A percentile compares a stretch with the other conserved stretches of the same genome.
Evolutionary conservation across 2,797 vertebrate genomes (phyloP).

Genomic region (Graptemys geographica): DNA sequence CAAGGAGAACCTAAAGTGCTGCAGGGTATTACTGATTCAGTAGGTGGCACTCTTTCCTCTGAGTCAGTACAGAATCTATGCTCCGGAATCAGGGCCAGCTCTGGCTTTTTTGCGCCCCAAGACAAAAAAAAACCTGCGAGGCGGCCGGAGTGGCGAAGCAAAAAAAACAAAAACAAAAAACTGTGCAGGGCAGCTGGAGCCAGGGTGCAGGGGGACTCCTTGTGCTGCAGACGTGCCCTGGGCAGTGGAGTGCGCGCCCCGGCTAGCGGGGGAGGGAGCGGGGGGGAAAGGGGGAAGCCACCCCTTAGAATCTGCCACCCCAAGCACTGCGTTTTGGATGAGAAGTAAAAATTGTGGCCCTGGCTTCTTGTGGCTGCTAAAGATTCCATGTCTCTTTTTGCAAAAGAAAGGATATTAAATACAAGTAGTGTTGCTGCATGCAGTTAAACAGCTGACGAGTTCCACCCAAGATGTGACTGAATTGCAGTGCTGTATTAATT

Average conservation of each 20-base stretch:
- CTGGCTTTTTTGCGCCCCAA: no score
- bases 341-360: conserved; percentile 7
- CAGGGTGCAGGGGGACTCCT: no score
- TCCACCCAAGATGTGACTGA: not conserved
- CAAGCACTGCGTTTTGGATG: not conserved
- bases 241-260: no score
- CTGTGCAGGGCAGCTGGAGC: no score
- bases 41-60: not conserved
- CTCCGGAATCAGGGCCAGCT: not conserved
- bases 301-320: no score
- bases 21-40: not conserved
- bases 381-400: not conserved
- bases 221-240: no score
- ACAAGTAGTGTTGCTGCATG: not conserved
- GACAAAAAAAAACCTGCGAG: no score
- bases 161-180: no score
- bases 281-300: no score
- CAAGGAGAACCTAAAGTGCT: conserved; percentile 1
- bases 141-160: no score
- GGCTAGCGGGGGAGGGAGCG: no score
- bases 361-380: not conserved
- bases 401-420: conserved; percentile 6
- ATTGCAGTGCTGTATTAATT: not conserved
- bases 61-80: not conserved
- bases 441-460: not conserved